These are phyloP conservation scores for Limosa lapponica DNA, from an alignment of 2,797 vertebrate genomes.

Conservation along the genomic window DNA sequence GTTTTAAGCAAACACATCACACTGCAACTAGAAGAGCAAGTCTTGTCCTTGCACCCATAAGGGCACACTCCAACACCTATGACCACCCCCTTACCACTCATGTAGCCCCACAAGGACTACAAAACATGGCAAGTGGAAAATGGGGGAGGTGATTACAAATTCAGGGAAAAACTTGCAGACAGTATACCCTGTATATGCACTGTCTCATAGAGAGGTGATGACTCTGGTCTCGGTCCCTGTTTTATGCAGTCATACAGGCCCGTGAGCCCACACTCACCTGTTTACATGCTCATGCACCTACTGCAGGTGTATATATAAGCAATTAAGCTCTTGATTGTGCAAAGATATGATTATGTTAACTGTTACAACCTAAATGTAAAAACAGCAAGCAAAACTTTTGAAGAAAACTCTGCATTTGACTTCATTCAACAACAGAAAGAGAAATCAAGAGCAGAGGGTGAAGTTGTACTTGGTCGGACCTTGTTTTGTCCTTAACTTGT, in stretches of 20 bases:
- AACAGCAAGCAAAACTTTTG: neutral
- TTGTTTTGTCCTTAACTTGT: neutral
- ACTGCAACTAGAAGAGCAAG: neutral
- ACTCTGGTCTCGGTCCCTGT: neutral
- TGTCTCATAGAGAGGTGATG: accelerated
- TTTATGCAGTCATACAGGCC: accelerated
- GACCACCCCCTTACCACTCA: accelerated
- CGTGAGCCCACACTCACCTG: neutral
- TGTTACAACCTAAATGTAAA: neutral
- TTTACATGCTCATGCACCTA: accelerated
- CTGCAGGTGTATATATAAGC: too few relatives aligned
- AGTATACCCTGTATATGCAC: neutral
- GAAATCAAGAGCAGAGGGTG: neutral
- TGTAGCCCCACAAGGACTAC: neutral
- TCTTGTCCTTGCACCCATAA: neutral
- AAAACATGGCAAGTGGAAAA: accelerated
- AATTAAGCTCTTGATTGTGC: neutral
- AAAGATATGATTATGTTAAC: neutral
- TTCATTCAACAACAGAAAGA: neutral
- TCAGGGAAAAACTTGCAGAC: neutral
- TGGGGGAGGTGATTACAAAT: neutral
- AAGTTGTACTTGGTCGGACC: neutral
- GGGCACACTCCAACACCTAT: neutral
- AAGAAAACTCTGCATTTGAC: neutral
- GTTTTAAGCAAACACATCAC: neutral